Evolutionary conservation across 2,113 vertebrate genomes (phyloP).

Genomic region (Silurus glanis): DNA sequence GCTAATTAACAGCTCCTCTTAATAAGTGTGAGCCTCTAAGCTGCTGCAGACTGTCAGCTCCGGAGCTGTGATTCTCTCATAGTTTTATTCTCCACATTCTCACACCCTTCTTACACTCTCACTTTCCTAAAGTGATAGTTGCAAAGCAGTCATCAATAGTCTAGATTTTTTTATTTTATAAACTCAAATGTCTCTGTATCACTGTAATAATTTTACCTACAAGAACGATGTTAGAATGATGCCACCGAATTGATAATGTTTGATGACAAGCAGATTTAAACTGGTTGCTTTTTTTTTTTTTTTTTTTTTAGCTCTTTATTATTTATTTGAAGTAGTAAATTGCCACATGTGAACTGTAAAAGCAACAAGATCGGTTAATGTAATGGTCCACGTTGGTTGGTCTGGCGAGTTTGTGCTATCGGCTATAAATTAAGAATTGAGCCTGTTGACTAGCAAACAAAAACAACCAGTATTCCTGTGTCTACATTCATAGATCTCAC

Average conservation of each 20-base stretch:
- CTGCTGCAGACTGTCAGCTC: constrained; percentile 40
- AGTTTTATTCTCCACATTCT: constrained; percentile 12
- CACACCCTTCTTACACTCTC: constrained; percentile 10
- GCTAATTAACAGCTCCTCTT: constrained; percentile 55
- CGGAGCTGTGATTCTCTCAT: constrained; percentile 35
- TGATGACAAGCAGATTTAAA: neutral
- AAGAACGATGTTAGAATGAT: neutral
- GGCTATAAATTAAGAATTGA: neutral
- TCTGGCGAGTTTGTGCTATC: neutral
- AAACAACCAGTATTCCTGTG: neutral
- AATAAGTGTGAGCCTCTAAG: constrained; percentile 45
- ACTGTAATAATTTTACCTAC: neutral
- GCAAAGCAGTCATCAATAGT: constrained; percentile 3
- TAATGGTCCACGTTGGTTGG: neutral
- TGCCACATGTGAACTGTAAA: neutral
- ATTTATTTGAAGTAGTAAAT: neutral
- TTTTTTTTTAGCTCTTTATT: too few relatives aligned
- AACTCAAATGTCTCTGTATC: neutral
- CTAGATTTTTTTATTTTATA: constrained; percentile 5
- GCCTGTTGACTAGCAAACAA: neutral
- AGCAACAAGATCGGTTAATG: neutral
- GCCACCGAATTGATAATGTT: neutral
- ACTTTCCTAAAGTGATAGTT: constrained; percentile 26
- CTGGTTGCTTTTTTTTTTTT: neutral
- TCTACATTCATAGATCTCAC: neutral